Conservation (phyloP, 2,888 invertebrate genomes). For the Nymphalis polychloros region DNA sequence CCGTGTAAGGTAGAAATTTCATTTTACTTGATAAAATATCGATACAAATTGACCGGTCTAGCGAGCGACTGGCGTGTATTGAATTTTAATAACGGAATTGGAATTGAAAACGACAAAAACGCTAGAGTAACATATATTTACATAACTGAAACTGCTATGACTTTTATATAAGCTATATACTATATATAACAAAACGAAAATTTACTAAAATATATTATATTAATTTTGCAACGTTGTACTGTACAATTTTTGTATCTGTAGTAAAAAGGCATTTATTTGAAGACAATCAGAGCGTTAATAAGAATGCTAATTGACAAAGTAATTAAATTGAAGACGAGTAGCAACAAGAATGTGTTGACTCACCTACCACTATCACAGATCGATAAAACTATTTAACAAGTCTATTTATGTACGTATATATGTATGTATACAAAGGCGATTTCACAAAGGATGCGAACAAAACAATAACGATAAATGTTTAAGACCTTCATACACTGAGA, state of each 20-base stretch:
- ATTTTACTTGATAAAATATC: slow-evolving; percentile 4
- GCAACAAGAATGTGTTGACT: slow-evolving; percentile 30
- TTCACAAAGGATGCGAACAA: slow-evolving; percentile 22
- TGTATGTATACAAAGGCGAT: background rate
- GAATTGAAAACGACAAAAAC: slow-evolving; percentile 10
- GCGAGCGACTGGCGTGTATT: slow-evolving; percentile 2
- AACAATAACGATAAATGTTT: slow-evolving; percentile 20
- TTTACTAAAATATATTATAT: background rate
- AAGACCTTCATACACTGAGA: slow-evolving; percentile 14
- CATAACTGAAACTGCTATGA: background rate
- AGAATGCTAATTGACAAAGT: slow-evolving; percentile 55
- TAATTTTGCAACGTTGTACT: slow-evolving; percentile 3
- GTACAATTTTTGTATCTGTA: slow-evolving; percentile 1
- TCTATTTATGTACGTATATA: background rate
- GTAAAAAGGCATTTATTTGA: slow-evolving; percentile 21
- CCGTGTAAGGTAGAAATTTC: background rate
- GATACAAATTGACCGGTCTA: slow-evolving; percentile 13
- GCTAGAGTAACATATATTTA: background rate
- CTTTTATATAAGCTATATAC: no score
- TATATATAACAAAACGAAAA: background rate
- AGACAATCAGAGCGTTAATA: slow-evolving; percentile 50
- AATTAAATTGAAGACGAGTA: slow-evolving; percentile 44
- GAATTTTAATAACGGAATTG: slow-evolving; percentile 23
- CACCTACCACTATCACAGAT: slow-evolving; percentile 21
- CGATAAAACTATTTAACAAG: slow-evolving; percentile 1